Conservation (phyloP, 2,888 invertebrate genomes). For the Nymphalis urticae region DNA sequence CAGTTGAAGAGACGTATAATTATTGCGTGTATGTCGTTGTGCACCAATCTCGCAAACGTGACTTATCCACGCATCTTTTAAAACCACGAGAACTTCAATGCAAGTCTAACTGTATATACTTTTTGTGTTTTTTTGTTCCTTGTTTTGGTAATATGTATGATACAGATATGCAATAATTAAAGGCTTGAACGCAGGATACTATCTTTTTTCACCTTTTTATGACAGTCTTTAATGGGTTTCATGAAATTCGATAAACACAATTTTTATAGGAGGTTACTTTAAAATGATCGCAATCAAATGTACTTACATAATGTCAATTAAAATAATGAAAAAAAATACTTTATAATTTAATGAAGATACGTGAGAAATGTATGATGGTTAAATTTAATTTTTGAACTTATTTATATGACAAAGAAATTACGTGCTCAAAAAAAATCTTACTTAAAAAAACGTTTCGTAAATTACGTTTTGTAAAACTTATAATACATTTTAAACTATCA, state of each 20-base stretch:
- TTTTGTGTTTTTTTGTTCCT: neutral
- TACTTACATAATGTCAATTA: too few relatives aligned
- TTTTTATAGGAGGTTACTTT: too few relatives aligned
- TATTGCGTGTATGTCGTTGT: conserved; percentile 22
- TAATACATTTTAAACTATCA: neutral
- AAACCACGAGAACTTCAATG: conserved; percentile 26
- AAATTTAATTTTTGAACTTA: too few relatives aligned
- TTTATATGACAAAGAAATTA: too few relatives aligned
- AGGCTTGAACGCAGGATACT: neutral
- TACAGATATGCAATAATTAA: neutral
- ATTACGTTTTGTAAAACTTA: too few relatives aligned
- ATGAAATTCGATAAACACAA: neutral
- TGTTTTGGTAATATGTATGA: neutral
- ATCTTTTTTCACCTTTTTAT: neutral
- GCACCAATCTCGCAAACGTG: conserved; percentile 30
- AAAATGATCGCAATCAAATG: too few relatives aligned
- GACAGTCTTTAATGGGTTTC: neutral
- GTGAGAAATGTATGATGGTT: too few relatives aligned
- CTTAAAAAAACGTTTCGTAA: too few relatives aligned
- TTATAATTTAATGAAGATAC: too few relatives aligned
- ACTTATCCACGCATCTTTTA: conserved; percentile 27
- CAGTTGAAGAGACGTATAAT: conserved; percentile 18
- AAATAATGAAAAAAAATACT: too few relatives aligned
- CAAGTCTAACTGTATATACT: conserved; percentile 24
- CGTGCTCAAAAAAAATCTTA: neutral